Percentiles rank a stretch among this genome's conserved stretches.
Evolutionary conservation across 2,797 vertebrate genomes (phyloP).

Genomic region (Pygocentrus nattereri): DNA sequence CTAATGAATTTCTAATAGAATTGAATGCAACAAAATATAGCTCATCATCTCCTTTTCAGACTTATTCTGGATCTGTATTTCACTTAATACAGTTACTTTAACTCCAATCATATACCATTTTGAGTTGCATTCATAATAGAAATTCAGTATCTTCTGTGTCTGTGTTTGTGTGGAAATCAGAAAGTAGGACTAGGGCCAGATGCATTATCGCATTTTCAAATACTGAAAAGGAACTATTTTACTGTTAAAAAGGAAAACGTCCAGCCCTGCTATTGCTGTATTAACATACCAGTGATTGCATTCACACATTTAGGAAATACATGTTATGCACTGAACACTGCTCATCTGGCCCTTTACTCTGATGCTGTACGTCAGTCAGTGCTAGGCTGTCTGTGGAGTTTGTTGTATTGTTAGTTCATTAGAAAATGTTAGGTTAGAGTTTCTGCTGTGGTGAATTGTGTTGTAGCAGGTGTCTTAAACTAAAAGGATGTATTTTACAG

Average conservation of each 20-base stretch:
- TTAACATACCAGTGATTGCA: background rate
- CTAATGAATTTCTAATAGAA: constrained; percentile 67
- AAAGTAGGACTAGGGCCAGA: constrained; percentile 58
- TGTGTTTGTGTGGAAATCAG: constrained; percentile 59
- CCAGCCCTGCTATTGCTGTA: background rate
- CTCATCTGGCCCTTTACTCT: constrained; percentile 7
- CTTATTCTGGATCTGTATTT: background rate
- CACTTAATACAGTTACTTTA: background rate
- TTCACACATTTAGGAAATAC: background rate
- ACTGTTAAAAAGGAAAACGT: too few relatives aligned
- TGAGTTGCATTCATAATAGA: constrained; percentile 64
- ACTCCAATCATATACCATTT: background rate
- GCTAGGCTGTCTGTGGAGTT: background rate
- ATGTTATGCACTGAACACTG: background rate
- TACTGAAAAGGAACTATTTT: background rate
- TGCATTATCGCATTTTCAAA: constrained; percentile 56
- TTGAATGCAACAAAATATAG: constrained; percentile 15
- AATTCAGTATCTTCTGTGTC: constrained; percentile 66
- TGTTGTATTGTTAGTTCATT: background rate
- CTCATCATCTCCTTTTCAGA: too few relatives aligned
- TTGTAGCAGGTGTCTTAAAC: background rate
- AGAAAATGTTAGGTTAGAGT: background rate
- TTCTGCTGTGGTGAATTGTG: background rate
- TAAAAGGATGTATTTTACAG: background rate
- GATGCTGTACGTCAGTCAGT: background rate